phyloP scores from a whole-genome alignment of 2,888 invertebrate genomes.

The Scaeva pyrastri region DNA sequence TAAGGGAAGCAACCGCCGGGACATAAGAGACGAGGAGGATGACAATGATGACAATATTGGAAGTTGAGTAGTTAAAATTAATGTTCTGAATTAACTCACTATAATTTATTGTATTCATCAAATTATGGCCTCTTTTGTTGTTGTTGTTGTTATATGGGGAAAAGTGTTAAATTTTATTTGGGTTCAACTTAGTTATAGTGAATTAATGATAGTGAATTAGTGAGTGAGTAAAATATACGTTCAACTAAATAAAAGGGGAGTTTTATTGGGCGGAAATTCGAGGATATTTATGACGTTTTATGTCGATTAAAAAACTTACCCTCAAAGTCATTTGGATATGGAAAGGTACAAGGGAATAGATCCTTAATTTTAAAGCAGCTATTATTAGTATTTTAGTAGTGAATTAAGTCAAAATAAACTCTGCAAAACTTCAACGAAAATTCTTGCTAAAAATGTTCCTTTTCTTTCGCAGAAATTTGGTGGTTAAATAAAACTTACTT shows the following conservation, averaged over 20 bases:
- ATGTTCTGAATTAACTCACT: conserved; percentile 6
- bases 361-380: too few relatives aligned
- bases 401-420: too few relatives aligned
- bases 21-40: neutral
- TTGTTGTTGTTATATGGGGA: neutral
- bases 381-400: too few relatives aligned
- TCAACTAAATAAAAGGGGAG: neutral
- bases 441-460: too few relatives aligned
- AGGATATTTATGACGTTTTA: neutral
- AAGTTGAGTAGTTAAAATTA: conserved; percentile 33
- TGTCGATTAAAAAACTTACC: too few relatives aligned
- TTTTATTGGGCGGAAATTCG: neutral
- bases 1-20: neutral
- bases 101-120: conserved; percentile 31
- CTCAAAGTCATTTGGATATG: too few relatives aligned
- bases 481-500: too few relatives aligned
- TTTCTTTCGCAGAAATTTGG: too few relatives aligned
- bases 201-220: neutral
- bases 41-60: conserved; percentile 24
- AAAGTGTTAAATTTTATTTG: neutral
- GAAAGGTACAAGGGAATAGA: too few relatives aligned
- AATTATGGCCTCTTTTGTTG: neutral
- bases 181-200: neutral
- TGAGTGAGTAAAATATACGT: neutral
- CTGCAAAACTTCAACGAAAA: too few relatives aligned